A percentile compares a stretch with the other conserved stretches of the same genome.
These are phyloP conservation scores for Trachurus trachurus DNA, from an alignment of 2,797 vertebrate genomes.

Conservation along the genomic window DNA sequence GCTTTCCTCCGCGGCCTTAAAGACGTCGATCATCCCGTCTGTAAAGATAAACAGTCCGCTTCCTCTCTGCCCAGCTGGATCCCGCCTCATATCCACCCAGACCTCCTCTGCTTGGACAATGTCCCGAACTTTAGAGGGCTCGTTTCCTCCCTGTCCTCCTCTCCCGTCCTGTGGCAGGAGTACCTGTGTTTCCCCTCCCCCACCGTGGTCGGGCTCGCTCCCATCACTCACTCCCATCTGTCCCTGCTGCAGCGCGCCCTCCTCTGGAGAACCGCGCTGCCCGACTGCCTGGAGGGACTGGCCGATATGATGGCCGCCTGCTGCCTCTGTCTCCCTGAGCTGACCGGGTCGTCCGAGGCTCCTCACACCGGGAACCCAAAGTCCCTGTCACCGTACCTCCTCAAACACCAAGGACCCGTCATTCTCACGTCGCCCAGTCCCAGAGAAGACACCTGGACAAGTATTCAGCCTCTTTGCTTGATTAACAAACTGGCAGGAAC, in stretches of 20 bases:
- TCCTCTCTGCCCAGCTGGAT: conserved; percentile 84
- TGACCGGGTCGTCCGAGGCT: conserved; percentile 32
- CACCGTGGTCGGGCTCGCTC: conserved; percentile 81
- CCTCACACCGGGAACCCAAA: conserved; percentile 55
- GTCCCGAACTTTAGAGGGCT: conserved; percentile 87
- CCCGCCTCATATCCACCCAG: conserved; percentile 66
- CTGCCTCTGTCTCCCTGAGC: conserved; percentile 67
- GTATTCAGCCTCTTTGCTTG: conserved; percentile 81
- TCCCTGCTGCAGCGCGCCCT: conserved; percentile 87
- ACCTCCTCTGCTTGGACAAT: conserved; percentile 83
- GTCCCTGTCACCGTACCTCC: conserved; percentile 63
- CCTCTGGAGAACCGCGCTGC: conserved; percentile 88
- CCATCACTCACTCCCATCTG: conserved; percentile 83
- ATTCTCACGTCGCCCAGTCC: conserved; percentile 79
- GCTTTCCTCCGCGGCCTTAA: conserved; percentile 85
- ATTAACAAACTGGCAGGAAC: conserved; percentile 73
- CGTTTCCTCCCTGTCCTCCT: conserved; percentile 79
- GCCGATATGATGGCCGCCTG: conserved; percentile 81
- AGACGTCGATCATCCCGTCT: conserved; percentile 38
- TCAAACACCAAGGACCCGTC: conserved; percentile 78
- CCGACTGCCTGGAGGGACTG: conserved; percentile 75
- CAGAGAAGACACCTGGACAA: conserved; percentile 53
- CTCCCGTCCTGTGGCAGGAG: conserved; percentile 85
- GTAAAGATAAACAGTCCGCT: conserved; percentile 2
- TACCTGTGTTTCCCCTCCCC: conserved; percentile 85